Percentiles rank a stretch among this genome's conserved stretches.
phyloP scores from a whole-genome alignment of 92 coral and sea anemone species.

The Ricordea florida region DNA sequence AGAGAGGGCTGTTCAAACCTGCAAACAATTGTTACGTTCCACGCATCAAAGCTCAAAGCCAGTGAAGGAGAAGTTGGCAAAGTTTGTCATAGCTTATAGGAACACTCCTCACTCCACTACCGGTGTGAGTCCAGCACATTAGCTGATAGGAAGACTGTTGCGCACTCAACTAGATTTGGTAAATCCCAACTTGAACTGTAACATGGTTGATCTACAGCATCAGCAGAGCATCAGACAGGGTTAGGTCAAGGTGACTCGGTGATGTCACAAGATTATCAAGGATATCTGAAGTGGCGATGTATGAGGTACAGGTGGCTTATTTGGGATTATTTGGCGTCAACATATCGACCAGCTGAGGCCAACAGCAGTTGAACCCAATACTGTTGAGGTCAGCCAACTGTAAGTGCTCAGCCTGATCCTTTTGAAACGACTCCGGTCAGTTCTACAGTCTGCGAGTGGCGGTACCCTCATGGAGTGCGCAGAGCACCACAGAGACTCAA shows the following conservation, averaged over 20 bases:
- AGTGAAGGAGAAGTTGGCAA: conserved; percentile 1
- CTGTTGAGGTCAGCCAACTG: neutral
- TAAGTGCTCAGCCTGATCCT: neutral
- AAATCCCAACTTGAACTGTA: conserved; percentile 13
- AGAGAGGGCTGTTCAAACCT: conserved; percentile 33
- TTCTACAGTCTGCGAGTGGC: neutral
- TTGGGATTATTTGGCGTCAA: neutral
- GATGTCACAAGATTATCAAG: neutral
- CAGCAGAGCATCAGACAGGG: conserved; percentile 17
- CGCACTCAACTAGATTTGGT: conserved; percentile 23
- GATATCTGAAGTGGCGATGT: neutral
- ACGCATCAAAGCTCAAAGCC: conserved; percentile 3
- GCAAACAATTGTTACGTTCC: conserved; percentile 12
- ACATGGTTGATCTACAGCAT: conserved; percentile 7
- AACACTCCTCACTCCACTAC: conserved; percentile 34
- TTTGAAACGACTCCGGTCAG: neutral
- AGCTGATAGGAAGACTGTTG: conserved; percentile 12
- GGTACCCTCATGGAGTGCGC: conserved; percentile 1
- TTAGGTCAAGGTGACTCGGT: neutral
- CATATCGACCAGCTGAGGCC: neutral
- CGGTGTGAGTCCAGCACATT: conserved; percentile 10
- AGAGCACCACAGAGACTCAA: neutral
- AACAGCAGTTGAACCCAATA: neutral
- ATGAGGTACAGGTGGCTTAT: neutral
- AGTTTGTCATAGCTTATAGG: conserved; percentile 6